These are phyloP conservation scores for Odontamblyopus rebecca DNA, from an alignment of 2,797 vertebrate species.

Conservation along the genomic window DNA sequence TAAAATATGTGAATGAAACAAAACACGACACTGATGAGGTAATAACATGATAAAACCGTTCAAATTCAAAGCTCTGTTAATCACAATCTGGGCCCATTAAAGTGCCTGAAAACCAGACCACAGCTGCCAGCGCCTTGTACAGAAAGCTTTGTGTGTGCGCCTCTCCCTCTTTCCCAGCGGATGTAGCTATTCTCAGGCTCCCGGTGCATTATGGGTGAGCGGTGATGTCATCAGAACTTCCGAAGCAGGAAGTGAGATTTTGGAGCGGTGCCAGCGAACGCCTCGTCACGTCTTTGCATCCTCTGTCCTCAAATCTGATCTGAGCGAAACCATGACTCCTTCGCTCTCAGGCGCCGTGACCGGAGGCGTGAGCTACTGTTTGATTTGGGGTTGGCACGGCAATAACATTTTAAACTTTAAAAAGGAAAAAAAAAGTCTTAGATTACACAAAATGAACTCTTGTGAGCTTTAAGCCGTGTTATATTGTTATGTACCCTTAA, in stretches of 20 bases:
- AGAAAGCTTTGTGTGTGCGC: background rate
- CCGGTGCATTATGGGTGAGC: slow-evolving; percentile 57
- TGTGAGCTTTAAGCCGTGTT: too few relatives aligned
- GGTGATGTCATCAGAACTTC: slow-evolving; percentile 66
- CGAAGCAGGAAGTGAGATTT: slow-evolving; percentile 69
- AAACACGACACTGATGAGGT: background rate
- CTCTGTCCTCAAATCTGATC: slow-evolving; percentile 21
- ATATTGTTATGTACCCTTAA: too few relatives aligned
- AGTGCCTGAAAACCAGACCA: background rate
- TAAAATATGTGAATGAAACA: too few relatives aligned
- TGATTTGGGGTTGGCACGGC: too few relatives aligned
- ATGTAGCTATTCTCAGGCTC: slow-evolving; percentile 65
- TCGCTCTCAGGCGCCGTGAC: background rate
- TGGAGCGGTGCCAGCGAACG: slow-evolving; percentile 50
- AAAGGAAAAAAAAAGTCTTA: too few relatives aligned
- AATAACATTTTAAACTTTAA: too few relatives aligned
- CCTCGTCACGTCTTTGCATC: slow-evolving; percentile 31
- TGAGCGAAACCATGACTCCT: background rate
- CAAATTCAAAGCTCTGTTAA: too few relatives aligned
- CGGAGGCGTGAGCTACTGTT: too few relatives aligned
- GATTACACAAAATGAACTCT: too few relatives aligned
- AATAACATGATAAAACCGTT: background rate
- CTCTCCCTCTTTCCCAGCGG: slow-evolving; percentile 47
- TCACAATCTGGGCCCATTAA: background rate
- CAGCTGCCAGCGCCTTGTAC: slow-evolving; percentile 5